Evolutionary conservation across 2,888 invertebrate species (phyloP).

Genomic region (Esperia sulphurella): DNA sequence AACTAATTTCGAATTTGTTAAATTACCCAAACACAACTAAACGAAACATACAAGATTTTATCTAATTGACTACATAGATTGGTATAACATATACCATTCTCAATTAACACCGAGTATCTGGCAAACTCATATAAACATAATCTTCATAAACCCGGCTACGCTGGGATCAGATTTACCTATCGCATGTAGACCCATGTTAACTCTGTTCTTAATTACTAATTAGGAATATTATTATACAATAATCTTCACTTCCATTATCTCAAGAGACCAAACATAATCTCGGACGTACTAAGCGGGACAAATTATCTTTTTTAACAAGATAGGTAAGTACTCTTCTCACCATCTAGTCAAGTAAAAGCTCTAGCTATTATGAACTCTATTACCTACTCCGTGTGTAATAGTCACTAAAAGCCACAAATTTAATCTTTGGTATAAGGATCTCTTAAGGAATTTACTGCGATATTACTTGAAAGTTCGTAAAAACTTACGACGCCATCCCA

Average conservation of each 20-base stretch:
- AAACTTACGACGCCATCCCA: not conserved
- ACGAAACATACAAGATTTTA: no score
- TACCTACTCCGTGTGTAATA: not conserved
- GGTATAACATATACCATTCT: no score
- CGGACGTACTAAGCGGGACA: no score
- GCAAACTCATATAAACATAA: not conserved
- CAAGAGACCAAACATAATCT: not conserved
- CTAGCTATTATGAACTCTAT: no score
- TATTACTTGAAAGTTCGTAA: not conserved
- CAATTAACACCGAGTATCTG: no score
- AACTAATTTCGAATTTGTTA: no score
- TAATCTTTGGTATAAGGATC: not conserved
- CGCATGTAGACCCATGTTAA: not conserved
- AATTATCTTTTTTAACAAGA: no score
- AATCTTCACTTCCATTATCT: not conserved
- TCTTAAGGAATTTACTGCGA: not conserved
- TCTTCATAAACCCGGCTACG: not conserved
- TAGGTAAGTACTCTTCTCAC: no score
- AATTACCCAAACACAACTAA: no score
- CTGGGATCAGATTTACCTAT: not conserved
- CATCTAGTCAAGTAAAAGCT: no score
- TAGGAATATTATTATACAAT: not conserved
- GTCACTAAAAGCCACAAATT: not conserved
- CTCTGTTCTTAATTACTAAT: not conserved
- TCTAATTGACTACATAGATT: no score